Evolutionary conservation across 2,888 invertebrate genomes (phyloP).

Genomic region (Rhopalosiphum nymphaeae): DNA sequence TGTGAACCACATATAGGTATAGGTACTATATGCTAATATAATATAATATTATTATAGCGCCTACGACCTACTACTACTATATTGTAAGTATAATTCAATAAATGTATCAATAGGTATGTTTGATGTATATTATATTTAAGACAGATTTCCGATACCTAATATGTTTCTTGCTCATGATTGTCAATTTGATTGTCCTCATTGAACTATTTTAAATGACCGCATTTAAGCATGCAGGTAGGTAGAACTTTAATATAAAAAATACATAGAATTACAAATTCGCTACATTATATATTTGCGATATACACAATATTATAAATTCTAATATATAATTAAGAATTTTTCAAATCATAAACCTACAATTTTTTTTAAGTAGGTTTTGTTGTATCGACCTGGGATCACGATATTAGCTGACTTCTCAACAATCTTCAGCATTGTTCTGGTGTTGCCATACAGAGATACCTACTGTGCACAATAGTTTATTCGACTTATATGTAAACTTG

Average conservation of each 20-base stretch:
- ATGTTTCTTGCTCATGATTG: background rate
- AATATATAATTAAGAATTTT: background rate
- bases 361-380: background rate
- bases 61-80: background rate
- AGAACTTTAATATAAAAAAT: background rate
- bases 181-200: background rate
- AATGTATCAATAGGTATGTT: background rate
- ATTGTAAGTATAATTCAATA: background rate
- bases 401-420: conserved; percentile 7
- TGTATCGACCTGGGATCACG: background rate
- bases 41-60: background rate
- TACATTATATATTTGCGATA: background rate
- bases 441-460: background rate
- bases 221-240: background rate
- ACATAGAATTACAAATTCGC: background rate
- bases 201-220: background rate
- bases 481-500: background rate
- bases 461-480: background rate
- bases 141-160: background rate
- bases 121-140: background rate
- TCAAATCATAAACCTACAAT: background rate
- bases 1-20: background rate
- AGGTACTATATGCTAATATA: background rate
- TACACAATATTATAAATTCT: background rate
- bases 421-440: conserved; percentile 20